These are phyloP conservation scores for Apostichopus californicus DNA, from an alignment of 35 echinoderm and acorn worm species.

Conservation along the genomic window DNA sequence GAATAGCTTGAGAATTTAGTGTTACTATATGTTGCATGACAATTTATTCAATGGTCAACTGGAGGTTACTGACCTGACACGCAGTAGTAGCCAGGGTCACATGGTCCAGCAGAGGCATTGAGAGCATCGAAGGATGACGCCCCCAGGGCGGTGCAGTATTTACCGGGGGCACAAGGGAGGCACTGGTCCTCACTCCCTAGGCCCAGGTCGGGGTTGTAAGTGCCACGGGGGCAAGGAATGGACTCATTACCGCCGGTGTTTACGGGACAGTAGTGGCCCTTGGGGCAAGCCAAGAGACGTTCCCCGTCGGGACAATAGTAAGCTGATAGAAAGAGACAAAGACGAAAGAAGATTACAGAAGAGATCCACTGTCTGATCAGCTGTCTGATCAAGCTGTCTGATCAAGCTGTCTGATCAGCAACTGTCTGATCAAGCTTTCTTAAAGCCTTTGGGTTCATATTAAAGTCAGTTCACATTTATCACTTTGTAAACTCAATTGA, in stretches of 20 bases:
- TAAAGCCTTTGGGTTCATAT: no score
- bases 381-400: no score
- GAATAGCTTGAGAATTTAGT: not conserved
- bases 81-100: conserved; percentile 93
- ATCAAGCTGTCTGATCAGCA: no score
- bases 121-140: conserved; percentile 71
- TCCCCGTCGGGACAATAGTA: conserved; percentile 96
- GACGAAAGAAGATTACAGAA: not conserved
- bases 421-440: no score
- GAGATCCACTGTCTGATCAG: no score
- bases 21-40: no score
- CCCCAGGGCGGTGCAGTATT: conserved; percentile 83
- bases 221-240: conserved; percentile 88
- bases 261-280: conserved; percentile 85
- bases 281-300: conserved; percentile 78
- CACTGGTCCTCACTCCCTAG: conserved; percentile 87
- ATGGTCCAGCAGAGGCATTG: conserved; percentile 82
- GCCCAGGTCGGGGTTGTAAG: conserved; percentile 92
- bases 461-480: no score
- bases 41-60: not conserved
- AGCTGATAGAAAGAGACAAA: conserved; percentile 51
- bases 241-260: conserved; percentile 96
- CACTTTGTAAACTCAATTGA: no score
- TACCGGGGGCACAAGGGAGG: conserved; percentile 80
- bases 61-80: conserved; percentile 57